Base-by-base conservation (phyloP, 2,113 vertebrate species). In the Anoura caudifer region DNA sequence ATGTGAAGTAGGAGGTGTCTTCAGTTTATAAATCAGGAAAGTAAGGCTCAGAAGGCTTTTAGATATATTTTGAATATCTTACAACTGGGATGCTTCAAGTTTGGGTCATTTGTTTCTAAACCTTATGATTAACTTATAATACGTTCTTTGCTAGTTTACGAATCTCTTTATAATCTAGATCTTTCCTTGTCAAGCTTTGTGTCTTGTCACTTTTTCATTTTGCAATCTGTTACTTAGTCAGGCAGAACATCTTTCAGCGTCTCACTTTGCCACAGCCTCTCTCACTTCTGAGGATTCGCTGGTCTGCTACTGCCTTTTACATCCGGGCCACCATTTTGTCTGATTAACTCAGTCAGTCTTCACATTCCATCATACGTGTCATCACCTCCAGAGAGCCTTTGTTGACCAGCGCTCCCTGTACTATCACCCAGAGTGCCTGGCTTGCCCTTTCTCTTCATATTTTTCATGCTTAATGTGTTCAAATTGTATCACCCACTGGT, bases 31-130 rank as follows among this genome's bases (percentile, higher is more conserved):
- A 38, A 31, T 50, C 19, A 79, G 24, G 61, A 82, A 90, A 65
- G 38, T 33, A 45, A 86, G 52, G 1, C 31, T 85, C 72, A 81
- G 45, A 70, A 63, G 13, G 22, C 5, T 54, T 43, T 16, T 2
- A 2, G 1, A 12, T 80, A 12, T 56, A 85, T 72, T 69, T 84
- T 77, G 72, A 81, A 72, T 77, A 31, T 47, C 72, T 88, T 59
- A 56, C 38, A 83, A 69, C 24, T 14, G 50, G 41, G 11, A 45
- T 63, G 19, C 73, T 54, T 93, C 70, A 50, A 7, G 28, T 45
- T 85, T 45, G 72, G 77, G 59, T 89, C 77, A 33, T 75, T 70
- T 96, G 67, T 50, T 82, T 88, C 72, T 88, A 38, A 82, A n/a
- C 31, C 67, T 87, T 63, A 87, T 54, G 52, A 41, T 22, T 69